Evolutionary conservation across 2,113 vertebrate species (phyloP).

Genomic region (Mormyrus iriodes): DNA sequence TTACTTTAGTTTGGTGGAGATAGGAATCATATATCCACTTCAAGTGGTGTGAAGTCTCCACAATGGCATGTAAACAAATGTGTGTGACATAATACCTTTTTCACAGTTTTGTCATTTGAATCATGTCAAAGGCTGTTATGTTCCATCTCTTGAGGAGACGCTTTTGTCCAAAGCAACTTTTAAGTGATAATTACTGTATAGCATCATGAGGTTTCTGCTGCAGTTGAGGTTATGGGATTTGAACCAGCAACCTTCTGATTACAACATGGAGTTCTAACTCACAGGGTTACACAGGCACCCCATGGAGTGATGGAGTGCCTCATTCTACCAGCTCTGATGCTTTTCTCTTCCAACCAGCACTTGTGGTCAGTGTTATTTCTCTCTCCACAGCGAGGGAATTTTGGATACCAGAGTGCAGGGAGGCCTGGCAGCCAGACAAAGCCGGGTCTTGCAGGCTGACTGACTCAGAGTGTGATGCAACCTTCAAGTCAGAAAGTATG

Average conservation of each 20-base stretch:
- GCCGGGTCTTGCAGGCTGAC: no score
- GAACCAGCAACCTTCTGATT: neutral
- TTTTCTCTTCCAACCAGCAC: no score
- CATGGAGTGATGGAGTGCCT: no score
- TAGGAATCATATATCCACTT: neutral
- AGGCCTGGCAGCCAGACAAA: no score
- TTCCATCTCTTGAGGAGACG: neutral
- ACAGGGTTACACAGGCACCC: neutral
- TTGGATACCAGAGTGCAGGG: no score
- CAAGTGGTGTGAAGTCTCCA: neutral
- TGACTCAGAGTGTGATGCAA: no score
- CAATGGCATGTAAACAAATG: neutral
- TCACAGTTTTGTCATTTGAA: neutral
- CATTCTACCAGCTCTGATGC: no score
- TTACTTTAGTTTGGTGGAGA: neutral
- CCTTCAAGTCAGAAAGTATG: no score
- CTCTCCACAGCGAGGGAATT: no score
- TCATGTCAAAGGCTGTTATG: neutral
- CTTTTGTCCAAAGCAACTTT: neutral
- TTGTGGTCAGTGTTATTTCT: no score
- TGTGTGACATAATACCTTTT: neutral
- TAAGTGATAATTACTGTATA: neutral
- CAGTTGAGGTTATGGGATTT: neutral
- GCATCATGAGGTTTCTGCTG: neutral
- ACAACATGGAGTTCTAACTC: neutral